Conservation (phyloP, 2,888 invertebrate species). For the Electrophaes corylata region DNA sequence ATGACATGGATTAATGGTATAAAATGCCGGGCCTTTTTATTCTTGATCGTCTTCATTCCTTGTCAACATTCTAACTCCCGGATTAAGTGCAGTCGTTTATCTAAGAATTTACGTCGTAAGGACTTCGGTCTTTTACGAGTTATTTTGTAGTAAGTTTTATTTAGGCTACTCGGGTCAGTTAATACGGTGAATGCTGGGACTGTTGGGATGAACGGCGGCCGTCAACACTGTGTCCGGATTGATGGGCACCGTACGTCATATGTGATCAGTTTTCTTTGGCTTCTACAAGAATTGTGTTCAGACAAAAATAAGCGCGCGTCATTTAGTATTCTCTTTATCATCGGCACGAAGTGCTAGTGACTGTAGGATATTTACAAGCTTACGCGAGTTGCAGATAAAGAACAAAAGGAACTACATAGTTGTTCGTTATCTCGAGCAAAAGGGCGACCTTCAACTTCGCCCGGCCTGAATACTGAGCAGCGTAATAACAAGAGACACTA, state of each 20-base stretch:
- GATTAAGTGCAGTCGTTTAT: slow-evolving; percentile 79
- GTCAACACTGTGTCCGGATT: slow-evolving; percentile 45
- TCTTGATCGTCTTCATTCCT: slow-evolving; percentile 73
- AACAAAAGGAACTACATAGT: slow-evolving; percentile 65
- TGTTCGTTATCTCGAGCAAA: slow-evolving; percentile 69
- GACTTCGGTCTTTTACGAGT: slow-evolving; percentile 68
- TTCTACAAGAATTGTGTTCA: slow-evolving; percentile 15
- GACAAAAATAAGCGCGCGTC: background rate
- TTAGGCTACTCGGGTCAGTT: slow-evolving; percentile 61
- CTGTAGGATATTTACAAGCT: slow-evolving; percentile 40
- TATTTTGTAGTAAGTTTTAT: slow-evolving; percentile 69
- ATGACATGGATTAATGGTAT: slow-evolving; percentile 78
- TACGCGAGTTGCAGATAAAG: slow-evolving; percentile 46
- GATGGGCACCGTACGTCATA: slow-evolving; percentile 53
- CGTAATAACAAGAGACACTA: slow-evolving; percentile 77
- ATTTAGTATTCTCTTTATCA: slow-evolving; percentile 26
- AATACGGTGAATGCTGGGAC: slow-evolving; percentile 50
- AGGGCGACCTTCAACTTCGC: slow-evolving; percentile 77
- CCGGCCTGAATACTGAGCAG: slow-evolving; percentile 75
- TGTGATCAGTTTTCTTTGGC: slow-evolving; percentile 47
- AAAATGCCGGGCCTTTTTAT: slow-evolving; percentile 70
- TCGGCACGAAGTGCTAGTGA: slow-evolving; percentile 34
- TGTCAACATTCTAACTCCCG: slow-evolving; percentile 80
- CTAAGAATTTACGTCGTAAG: slow-evolving; percentile 70
- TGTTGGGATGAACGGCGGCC: slow-evolving; percentile 46